These are phyloP conservation scores for Cylindroiulus punctatus DNA, from an alignment of 2,888 invertebrate species.

Conservation along the genomic window DNA sequence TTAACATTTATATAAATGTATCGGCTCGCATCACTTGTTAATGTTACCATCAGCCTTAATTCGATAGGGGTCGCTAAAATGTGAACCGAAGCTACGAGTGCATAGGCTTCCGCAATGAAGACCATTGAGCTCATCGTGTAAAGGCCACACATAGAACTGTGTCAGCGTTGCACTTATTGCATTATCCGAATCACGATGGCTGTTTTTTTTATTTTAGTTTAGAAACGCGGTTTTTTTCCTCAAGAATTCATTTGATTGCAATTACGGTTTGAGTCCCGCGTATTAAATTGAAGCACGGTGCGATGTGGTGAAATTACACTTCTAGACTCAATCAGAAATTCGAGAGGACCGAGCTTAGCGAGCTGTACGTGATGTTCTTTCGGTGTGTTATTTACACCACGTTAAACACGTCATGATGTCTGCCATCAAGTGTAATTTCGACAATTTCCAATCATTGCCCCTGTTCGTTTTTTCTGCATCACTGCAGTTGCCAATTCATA, in stretches of 20 bases:
- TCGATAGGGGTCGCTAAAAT: no score
- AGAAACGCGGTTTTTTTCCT: not conserved
- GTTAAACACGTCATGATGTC: not conserved
- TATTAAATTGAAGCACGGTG: not conserved
- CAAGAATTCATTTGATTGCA: not conserved
- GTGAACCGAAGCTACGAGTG: no score
- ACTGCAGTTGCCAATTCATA: not conserved
- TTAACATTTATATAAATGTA: no score
- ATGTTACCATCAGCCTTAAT: no score
- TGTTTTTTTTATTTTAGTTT: not conserved
- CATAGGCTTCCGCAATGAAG: no score
- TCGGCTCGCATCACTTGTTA: no score
- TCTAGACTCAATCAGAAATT: conserved; percentile 11
- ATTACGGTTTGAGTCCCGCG: not conserved
- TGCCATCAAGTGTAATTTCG: not conserved
- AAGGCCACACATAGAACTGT: no score
- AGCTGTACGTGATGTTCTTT: not conserved
- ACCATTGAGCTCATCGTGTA: no score
- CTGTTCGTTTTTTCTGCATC: not conserved
- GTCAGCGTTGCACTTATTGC: no score
- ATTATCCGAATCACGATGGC: no score
- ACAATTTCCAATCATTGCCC: conserved; percentile 19
- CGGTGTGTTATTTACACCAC: not conserved
- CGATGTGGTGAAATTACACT: conserved; percentile 21
- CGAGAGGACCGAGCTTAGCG: not conserved